Base-by-base conservation (phyloP, 2,113 vertebrate genomes). In the Pipra filicauda region DNA sequence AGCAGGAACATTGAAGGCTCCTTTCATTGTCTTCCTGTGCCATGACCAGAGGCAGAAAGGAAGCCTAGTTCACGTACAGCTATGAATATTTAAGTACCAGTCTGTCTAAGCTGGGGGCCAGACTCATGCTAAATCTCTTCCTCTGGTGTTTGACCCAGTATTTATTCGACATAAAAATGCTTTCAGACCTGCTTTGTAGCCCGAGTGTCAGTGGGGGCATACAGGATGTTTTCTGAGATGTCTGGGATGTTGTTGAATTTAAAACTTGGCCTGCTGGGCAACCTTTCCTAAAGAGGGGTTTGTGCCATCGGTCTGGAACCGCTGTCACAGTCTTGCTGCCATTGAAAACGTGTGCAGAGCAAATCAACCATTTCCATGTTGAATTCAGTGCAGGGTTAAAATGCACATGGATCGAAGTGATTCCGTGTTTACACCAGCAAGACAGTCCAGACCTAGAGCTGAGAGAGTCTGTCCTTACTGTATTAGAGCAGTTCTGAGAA, bases 181-280 rank as follows among this genome's bases (percentile, higher is more conserved):
- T 69, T 62, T 58, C 48, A 27, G 64, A 46, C 44, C 41, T 84
- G 44, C 54, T 86, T 84, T 75, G n/a, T 49, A 69, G 65, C 37
- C 52, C 4, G 14, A 66, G 6, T 84, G 51, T 57, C 81, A 76
- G 17, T 30, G 26, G 76, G 91, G 46, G 30, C 59, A 41, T 5
- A 31, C 7, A 79, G 44, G 65, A 44, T 77, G 23, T 44, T 94
- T 90, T 79, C 43, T 51, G 78, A 43, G 61, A 28, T 39, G 43
- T 43, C 55, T 69, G 65, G 57, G 31, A n/a, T 84, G 41, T 28
- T 93, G 88, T 30, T 84, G 90, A 92, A 27, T 88, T 88, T 72
- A 75, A 92, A 91, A 72, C 61, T 57, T 78, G 92, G 41, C 76
- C 88, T 93, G 76, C 58, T 75, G 67, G 88, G 88, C 85, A 90